Percentiles rank a stretch among this genome's conserved stretches.
Conservation (phyloP, 2,888 invertebrate genomes). For the Crossocerus cetratus region DNA sequence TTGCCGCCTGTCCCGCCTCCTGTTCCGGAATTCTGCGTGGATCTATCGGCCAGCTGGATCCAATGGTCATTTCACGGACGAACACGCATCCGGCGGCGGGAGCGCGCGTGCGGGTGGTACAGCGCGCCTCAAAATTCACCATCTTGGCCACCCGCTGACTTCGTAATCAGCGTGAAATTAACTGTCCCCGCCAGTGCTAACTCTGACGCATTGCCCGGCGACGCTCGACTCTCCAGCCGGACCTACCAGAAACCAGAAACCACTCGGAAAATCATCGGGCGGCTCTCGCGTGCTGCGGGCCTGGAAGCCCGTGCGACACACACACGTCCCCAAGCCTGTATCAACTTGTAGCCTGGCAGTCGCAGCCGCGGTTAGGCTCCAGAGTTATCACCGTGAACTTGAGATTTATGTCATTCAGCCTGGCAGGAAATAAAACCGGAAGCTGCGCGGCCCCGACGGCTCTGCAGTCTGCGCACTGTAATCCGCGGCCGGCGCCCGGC, state of each 20-base stretch:
- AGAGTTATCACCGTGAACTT: constrained; percentile 46
- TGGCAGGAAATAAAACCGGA: constrained; percentile 33
- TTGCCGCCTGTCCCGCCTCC: constrained; percentile 49
- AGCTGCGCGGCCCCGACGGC: neutral
- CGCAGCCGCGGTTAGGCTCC: constrained; percentile 8
- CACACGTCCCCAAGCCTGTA: neutral
- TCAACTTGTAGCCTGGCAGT: neutral
- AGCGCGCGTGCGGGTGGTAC: constrained; percentile 45
- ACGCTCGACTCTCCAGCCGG: neutral
- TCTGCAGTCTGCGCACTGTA: neutral
- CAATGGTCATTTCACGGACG: constrained; percentile 62
- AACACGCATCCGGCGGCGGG: constrained; percentile 55
- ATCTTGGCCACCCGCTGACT: neutral
- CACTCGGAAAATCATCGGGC: constrained; percentile 1
- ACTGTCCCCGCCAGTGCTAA: constrained; percentile 29
- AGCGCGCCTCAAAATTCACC: constrained; percentile 45
- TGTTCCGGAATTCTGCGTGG: constrained; percentile 59
- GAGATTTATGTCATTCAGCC: constrained; percentile 31
- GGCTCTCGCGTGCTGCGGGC: neutral
- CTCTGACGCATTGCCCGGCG: constrained; percentile 1
- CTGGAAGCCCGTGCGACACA: no score
- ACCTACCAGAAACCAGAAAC: neutral
- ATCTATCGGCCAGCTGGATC: constrained; percentile 59
- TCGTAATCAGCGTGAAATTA: constrained; percentile 55
- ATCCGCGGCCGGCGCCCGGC: constrained; percentile 25